A percentile compares a stretch with the other conserved stretches of the same genome.
Conservation (phyloP, 1,140 invertebrate species). For the Conus ventricosus region DNA sequence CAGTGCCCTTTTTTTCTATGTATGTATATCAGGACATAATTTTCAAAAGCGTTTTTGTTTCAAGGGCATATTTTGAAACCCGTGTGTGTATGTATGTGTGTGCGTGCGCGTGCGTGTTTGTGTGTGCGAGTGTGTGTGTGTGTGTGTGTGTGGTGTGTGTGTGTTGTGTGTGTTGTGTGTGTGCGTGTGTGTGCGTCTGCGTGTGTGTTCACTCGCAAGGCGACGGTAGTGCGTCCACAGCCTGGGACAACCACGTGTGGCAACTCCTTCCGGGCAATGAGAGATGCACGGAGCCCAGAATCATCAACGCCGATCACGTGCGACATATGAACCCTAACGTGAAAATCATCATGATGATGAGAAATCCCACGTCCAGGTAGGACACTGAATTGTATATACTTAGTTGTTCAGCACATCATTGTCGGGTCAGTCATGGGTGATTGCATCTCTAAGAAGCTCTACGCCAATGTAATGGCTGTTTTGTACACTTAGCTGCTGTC, state of each 20-base stretch:
- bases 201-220: constrained; percentile 3
- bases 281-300: constrained; percentile 46
- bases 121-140: background rate
- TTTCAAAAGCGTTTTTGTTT: too few relatives aligned
- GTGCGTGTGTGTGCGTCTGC: background rate
- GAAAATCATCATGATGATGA: constrained; percentile 54
- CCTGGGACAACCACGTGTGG: constrained; percentile 50
- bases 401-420: too few relatives aligned
- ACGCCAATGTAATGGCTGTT: too few relatives aligned
- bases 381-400: background rate
- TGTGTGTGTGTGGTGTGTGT: background rate
- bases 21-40: too few relatives aligned
- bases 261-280: constrained; percentile 49
- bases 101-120: background rate
- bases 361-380: constrained; percentile 57
- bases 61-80: too few relatives aligned
- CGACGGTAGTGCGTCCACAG: constrained; percentile 32
- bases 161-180: background rate
- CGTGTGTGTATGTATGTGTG: too few relatives aligned
- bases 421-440: too few relatives aligned
- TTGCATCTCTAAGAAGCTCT: too few relatives aligned
- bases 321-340: constrained; percentile 48
- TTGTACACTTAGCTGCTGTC: too few relatives aligned
- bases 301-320: constrained; percentile 47
- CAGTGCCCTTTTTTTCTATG: too few relatives aligned